Evolutionary conservation across 1,140 invertebrate species (phyloP).

Genomic region (Cherax destructor): DNA sequence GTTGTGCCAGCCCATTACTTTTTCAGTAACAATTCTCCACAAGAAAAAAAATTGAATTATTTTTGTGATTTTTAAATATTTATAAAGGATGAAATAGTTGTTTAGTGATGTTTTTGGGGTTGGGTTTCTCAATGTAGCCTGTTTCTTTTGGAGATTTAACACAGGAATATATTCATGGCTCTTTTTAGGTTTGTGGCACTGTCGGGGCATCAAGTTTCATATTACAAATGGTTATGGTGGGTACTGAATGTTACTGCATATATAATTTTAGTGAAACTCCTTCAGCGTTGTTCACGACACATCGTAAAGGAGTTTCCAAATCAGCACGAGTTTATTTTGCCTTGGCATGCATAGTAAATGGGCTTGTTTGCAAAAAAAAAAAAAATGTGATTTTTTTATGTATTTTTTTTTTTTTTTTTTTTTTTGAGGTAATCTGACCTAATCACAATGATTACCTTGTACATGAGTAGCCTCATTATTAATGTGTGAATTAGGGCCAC

Average conservation of each 20-base stretch:
- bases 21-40: no score
- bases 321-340: background rate
- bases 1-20: no score
- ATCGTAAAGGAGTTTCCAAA: background rate
- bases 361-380: background rate
- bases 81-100: background rate
- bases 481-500: no score
- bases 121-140: background rate
- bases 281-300: background rate
- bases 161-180: background rate
- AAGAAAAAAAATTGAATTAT: no score
- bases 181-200: background rate
- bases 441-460: background rate
- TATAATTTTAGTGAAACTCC: background rate
- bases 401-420: background rate
- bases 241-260: background rate
- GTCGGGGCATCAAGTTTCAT: background rate
- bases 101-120: background rate
- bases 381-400: background rate
- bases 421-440: background rate
- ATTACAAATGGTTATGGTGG: background rate
- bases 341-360: background rate
- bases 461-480: background rate
- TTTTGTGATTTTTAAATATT: no score
- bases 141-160: background rate